Conservation (phyloP, 2,113 vertebrate genomes). For the Ancistrus triradiatus region DNA sequence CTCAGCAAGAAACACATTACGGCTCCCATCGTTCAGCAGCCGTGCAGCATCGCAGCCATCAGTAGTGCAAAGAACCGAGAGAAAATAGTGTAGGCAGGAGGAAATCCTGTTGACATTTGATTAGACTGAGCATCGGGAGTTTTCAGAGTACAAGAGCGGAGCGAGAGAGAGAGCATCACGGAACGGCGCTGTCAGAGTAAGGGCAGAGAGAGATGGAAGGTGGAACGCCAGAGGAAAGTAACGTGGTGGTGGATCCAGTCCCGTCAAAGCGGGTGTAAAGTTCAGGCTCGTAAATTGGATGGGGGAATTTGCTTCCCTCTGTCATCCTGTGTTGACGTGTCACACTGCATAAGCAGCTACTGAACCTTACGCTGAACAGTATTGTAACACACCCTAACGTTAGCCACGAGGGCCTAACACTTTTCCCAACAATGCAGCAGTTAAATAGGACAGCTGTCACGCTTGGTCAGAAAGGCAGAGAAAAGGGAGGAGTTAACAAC, state of each 20-base stretch:
- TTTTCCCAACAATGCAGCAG: too few species aligned
- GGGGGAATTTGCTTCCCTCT: constrained; percentile 61
- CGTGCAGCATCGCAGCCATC: neutral
- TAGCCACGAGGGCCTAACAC: too few species aligned
- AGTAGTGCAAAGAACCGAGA: too few species aligned
- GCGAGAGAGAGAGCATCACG: neutral
- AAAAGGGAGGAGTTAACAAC: too few species aligned
- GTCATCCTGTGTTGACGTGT: constrained; percentile 64
- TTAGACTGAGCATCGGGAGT: neutral
- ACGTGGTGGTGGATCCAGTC: constrained; percentile 57
- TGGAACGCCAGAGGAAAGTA: constrained; percentile 48
- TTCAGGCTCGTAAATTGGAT: constrained; percentile 68
- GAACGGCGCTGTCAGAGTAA: neutral
- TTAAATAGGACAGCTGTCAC: too few species aligned
- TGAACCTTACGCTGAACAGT: too few species aligned
- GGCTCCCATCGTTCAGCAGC: constrained; percentile 10
- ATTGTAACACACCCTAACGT: too few species aligned
- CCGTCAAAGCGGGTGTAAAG: constrained; percentile 55
- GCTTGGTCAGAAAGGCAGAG: too few species aligned
- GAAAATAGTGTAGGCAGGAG: neutral
- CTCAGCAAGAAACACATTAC: constrained; percentile 2
- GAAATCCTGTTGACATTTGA: neutral
- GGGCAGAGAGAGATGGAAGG: neutral
- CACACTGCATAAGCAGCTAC: constrained; percentile 55
- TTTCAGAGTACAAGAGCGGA: neutral